Evolutionary conservation across 2,888 invertebrate genomes (phyloP), one percentile per base, ranked within the genome.

Genomic region (Piscicola geometra): DNA sequence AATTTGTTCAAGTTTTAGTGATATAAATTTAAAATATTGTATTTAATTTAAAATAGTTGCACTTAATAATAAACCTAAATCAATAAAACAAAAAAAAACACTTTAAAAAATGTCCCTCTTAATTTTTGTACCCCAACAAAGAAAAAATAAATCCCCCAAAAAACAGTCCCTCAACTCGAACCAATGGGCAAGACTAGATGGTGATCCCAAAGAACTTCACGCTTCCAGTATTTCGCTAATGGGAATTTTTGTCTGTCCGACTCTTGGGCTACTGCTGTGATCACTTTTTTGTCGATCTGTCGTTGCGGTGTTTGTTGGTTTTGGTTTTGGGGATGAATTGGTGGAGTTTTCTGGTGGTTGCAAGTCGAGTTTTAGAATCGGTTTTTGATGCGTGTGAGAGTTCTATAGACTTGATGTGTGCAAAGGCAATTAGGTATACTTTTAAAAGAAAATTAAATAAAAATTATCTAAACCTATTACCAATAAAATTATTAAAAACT

Each of bases 261-360:
- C 5, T 77, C 77, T 30, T 75, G 77, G 15, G 82, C 82, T 9
- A 81, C 80, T n/a, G 81, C 79, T 5, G 75, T 77, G n/a, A 82
- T 82, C 3, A 79, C 80, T 9, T 79, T 79, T 64, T 81, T 81
- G 79, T 82, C 81, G 30, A 82, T 71, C 82, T 82, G 76, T n/a
- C n/a, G n/a, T n/a, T n/a, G n/a, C n/a, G n/a, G n/a, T n/a, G n/a
- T n/a, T n/a, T n/a, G n/a, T n/a, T n/a, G n/a, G n/a, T n/a, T n/a
- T n/a, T n/a, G n/a, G n/a, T n/a, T n/a, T n/a, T n/a, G n/a, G n/a
- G n/a, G n/a, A n/a, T n/a, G n/a, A n/a, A n/a, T n/a, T n/a, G n/a
- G n/a, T n/a, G n/a, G n/a, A n/a, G n/a, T n/a, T n/a, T n/a, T n/a
- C n/a, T n/a, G n/a, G n/a, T 47, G 50, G 50, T 47, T 15, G 50